A percentile compares a stretch with the other conserved stretches of the same genome.
Conservation (phyloP, 1,140 invertebrate genomes). For the Brachionus rotundiformis region DNA sequence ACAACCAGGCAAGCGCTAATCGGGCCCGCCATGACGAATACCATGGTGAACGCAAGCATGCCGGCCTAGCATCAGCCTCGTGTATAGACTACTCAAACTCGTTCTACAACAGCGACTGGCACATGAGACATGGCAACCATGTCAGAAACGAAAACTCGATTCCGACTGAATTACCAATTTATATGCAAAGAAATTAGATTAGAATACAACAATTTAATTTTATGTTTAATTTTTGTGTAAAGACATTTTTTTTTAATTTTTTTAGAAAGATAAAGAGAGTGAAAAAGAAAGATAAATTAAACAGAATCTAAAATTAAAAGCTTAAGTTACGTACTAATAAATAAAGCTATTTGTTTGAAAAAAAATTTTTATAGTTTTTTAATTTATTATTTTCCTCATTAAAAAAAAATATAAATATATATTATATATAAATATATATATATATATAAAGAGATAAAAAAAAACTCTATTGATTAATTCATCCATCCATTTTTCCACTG, state of each 20-base stretch:
- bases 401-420: too few species aligned
- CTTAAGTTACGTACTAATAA: neutral
- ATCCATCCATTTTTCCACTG: neutral
- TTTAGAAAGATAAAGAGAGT: neutral
- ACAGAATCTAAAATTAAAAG: neutral
- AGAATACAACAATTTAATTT: neutral
- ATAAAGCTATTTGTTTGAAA: slow-evolving; percentile 21
- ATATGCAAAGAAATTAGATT: slow-evolving; percentile 38
- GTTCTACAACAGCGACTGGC: slow-evolving; percentile 32
- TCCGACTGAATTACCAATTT: slow-evolving; percentile 40
- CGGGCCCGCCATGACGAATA: neutral
- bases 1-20: neutral
- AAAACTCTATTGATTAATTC: neutral
- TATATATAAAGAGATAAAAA: neutral
- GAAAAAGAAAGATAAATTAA: neutral
- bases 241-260: neutral
- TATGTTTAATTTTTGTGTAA: slow-evolving; percentile 7
- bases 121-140: slow-evolving; percentile 4
- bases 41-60: neutral
- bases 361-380: slow-evolving; percentile 1
- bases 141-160: neutral
- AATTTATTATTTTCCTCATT: neutral
- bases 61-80: neutral
- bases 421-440: too few species aligned
- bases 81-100: slow-evolving; percentile 13